phyloP scores from a whole-genome alignment of 2,888 invertebrate species.

The Bedellia somnulentella region DNA sequence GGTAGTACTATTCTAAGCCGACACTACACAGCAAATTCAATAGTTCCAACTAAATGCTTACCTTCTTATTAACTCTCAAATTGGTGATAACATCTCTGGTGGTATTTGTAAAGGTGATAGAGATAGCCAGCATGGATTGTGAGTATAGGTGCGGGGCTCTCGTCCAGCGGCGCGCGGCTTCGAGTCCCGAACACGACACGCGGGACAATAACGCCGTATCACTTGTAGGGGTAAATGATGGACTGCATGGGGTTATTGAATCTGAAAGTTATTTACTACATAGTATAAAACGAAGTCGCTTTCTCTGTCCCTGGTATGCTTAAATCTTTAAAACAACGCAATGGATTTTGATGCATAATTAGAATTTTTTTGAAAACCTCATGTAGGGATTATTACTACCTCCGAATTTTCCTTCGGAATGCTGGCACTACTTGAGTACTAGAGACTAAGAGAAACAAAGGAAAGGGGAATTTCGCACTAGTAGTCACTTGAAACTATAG shows the following conservation, averaged over 20 bases:
- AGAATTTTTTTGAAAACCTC: too few relatives aligned
- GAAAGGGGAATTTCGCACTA: too few relatives aligned
- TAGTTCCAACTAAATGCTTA: constrained; percentile 19
- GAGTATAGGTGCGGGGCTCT: constrained; percentile 83
- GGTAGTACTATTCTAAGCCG: too few relatives aligned
- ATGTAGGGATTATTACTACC: too few relatives aligned
- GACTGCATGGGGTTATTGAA: constrained; percentile 60
- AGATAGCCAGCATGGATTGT: constrained; percentile 77
- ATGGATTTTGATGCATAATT: too few relatives aligned
- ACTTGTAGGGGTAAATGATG: constrained; percentile 62
- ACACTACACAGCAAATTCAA: not conserved
- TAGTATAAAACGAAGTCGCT: too few relatives aligned
- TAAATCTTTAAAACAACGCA: too few relatives aligned
- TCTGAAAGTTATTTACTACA: constrained; percentile 16
- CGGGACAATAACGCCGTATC: constrained; percentile 69
- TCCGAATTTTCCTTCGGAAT: too few relatives aligned
- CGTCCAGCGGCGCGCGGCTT: constrained; percentile 65
- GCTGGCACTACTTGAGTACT: too few relatives aligned
- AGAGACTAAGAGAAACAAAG: too few relatives aligned
- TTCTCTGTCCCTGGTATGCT: too few relatives aligned
- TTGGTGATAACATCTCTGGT: constrained; percentile 64
- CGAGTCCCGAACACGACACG: constrained; percentile 70
- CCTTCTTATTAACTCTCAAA: constrained; percentile 74
- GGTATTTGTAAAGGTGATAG: constrained; percentile 74
- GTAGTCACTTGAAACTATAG: too few relatives aligned